A percentile compares a stretch with the other conserved stretches of the same genome.
Evolutionary conservation across 2,888 invertebrate genomes (phyloP).

Genomic region (Alcis repandata): DNA sequence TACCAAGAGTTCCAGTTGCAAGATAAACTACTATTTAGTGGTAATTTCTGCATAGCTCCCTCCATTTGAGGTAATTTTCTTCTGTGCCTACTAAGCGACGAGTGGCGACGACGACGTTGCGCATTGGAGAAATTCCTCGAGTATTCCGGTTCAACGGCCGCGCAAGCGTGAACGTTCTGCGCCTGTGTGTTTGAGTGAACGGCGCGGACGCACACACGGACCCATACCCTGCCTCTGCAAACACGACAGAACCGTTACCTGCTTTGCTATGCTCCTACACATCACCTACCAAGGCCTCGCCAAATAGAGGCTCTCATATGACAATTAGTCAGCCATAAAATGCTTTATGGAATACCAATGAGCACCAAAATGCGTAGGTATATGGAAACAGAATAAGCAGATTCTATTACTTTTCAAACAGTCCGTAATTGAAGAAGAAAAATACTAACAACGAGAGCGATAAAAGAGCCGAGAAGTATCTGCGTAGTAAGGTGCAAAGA

Average conservation of each 20-base stretch:
- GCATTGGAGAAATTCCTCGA: constrained; percentile 84
- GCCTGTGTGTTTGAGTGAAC: constrained; percentile 72
- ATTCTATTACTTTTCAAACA: background rate
- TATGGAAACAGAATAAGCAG: constrained; percentile 8
- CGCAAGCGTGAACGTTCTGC: constrained; percentile 72
- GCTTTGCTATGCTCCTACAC: constrained; percentile 67
- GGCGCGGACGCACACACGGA: constrained; percentile 75
- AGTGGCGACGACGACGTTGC: constrained; percentile 58
- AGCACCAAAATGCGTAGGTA: constrained; percentile 17
- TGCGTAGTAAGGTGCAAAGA: constrained; percentile 53
- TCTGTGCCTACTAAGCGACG: constrained; percentile 73
- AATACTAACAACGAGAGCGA: constrained; percentile 5
- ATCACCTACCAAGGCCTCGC: constrained; percentile 67
- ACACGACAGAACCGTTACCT: constrained; percentile 83
- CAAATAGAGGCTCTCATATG: constrained; percentile 42
- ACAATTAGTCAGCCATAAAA: constrained; percentile 38
- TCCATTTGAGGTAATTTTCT: constrained; percentile 72
- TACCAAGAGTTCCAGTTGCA: background rate
- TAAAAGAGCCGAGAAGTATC: constrained; percentile 15
- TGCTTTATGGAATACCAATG: constrained; percentile 31
- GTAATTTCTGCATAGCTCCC: constrained; percentile 31
- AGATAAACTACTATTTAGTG: constrained; percentile 9
- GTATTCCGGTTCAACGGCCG: constrained; percentile 86
- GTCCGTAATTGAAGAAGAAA: constrained; percentile 1
- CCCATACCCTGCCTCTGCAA: constrained; percentile 75